These are phyloP conservation scores for Phthorimaea operculella DNA, from an alignment of 1,140 invertebrate genomes.

Conservation along the genomic window DNA sequence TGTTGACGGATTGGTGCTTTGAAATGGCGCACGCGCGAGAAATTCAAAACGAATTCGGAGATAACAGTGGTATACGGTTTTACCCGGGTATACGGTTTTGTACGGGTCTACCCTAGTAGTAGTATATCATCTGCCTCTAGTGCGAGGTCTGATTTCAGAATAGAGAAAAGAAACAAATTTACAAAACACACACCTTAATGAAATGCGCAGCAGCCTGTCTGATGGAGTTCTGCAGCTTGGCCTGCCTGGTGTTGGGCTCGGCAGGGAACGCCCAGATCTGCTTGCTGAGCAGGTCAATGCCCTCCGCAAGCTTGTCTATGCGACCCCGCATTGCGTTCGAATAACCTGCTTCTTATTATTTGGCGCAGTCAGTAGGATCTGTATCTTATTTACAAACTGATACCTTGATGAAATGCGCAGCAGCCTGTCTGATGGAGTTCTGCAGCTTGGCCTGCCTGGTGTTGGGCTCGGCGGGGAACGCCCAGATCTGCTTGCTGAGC, in stretches of 20 bases:
- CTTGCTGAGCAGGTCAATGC: slow-evolving; percentile 86
- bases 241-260: slow-evolving; percentile 69
- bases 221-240: slow-evolving; percentile 71
- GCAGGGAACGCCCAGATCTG: slow-evolving; percentile 78
- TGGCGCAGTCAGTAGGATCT: too few species aligned
- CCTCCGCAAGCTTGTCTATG: slow-evolving; percentile 88
- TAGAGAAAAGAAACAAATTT: too few species aligned
- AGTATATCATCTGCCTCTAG: too few species aligned
- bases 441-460: slow-evolving; percentile 71
- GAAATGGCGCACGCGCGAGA: too few species aligned
- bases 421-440: slow-evolving; percentile 69
- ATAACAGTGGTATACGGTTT: too few species aligned
- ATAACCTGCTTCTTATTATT: too few species aligned
- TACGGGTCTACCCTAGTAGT: too few species aligned
- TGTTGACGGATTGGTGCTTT: too few species aligned
- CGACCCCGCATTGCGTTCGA: slow-evolving; percentile 81
- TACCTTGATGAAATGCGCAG: slow-evolving; percentile 76
- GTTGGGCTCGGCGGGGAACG: slow-evolving; percentile 71
- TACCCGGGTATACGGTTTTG: too few species aligned
- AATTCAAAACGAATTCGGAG: too few species aligned
- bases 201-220: slow-evolving; percentile 70
- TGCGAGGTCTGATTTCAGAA: too few species aligned
- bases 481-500: slow-evolving; percentile 82
- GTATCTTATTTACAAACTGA: background rate
- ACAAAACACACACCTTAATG: slow-evolving; percentile 73